A percentile compares a stretch with the other conserved stretches of the same genome.
phyloP scores from a whole-genome alignment of 1,140 invertebrate species.

The Chlorops oryzae region DNA sequence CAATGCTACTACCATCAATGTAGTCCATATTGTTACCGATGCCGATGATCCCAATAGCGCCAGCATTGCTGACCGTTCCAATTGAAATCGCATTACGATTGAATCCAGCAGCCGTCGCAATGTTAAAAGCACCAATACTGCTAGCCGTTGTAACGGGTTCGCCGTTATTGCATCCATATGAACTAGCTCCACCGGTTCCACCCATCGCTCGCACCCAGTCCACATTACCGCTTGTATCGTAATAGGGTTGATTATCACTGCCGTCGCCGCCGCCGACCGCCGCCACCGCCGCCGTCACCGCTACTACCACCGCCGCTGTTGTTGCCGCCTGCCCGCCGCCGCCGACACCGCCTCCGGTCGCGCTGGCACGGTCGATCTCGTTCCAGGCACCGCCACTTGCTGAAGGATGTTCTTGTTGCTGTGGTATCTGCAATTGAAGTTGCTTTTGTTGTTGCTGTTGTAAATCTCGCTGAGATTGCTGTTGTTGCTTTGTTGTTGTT shows the following conservation, averaged over 20 bases:
- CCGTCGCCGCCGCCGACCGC: slow-evolving; percentile 25
- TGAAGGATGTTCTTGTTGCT: slow-evolving; percentile 24
- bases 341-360: background rate
- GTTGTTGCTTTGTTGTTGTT: slow-evolving; percentile 15
- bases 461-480: slow-evolving; percentile 9
- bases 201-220: slow-evolving; percentile 46
- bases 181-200: slow-evolving; percentile 46
- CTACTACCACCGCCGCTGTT: slow-evolving; percentile 10
- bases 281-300: slow-evolving; percentile 19
- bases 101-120: slow-evolving; percentile 34
- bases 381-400: slow-evolving; percentile 18
- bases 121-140: slow-evolving; percentile 41
- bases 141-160: slow-evolving; percentile 40
- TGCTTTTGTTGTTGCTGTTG: slow-evolving; percentile 26
- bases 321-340: slow-evolving; percentile 20
- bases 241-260: slow-evolving; percentile 47
- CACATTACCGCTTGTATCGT: slow-evolving; percentile 47
- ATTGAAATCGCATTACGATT: no score
- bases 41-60: background rate
- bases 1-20: slow-evolving; percentile 40
- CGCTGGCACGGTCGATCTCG: slow-evolving; percentile 18
- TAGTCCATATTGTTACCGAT: slow-evolving; percentile 39
- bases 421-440: slow-evolving; percentile 18
- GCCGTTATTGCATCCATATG: slow-evolving; percentile 44
- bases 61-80: no score